These are phyloP conservation scores for Chironomus striatipennis DNA, from an alignment of 1,140 invertebrate species.

Conservation along the genomic window DNA sequence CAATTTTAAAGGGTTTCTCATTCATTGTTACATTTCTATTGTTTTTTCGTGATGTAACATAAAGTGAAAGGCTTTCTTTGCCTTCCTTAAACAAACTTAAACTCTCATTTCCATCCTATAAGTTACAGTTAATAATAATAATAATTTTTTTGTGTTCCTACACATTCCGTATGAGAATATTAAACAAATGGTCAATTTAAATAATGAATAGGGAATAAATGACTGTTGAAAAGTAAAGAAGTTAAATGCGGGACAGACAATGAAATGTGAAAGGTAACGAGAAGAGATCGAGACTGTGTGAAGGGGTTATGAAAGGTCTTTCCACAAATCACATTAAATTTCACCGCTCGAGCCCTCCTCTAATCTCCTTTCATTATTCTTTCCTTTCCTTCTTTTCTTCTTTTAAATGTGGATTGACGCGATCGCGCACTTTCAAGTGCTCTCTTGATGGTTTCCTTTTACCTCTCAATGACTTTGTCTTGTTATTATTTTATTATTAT, in stretches of 20 bases:
- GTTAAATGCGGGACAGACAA: too few relatives aligned
- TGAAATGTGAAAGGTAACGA: neutral
- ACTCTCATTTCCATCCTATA: neutral
- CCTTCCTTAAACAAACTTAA: neutral
- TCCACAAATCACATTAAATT: slow-evolving; percentile 3
- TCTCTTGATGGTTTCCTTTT: neutral
- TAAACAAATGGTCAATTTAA: neutral
- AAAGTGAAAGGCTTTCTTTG: neutral
- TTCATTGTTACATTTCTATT: neutral
- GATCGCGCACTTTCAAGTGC: neutral
- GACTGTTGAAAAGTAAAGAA: too few relatives aligned
- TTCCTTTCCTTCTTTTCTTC: neutral
- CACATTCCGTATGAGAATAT: neutral
- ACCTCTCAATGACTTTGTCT: neutral
- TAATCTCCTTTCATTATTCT: neutral
- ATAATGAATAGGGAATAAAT: too few relatives aligned
- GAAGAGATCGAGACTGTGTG: neutral
- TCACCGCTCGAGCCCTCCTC: slow-evolving; percentile 1
- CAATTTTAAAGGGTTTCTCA: neutral
- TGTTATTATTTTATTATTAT: too few relatives aligned
- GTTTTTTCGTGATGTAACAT: neutral
- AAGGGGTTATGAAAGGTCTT: neutral
- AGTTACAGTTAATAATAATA: too few relatives aligned
- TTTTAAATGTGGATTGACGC: neutral
- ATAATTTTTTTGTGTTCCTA: too few relatives aligned